Conservation (phyloP, 2,888 invertebrate genomes). For the Hedya salicella region DNA sequence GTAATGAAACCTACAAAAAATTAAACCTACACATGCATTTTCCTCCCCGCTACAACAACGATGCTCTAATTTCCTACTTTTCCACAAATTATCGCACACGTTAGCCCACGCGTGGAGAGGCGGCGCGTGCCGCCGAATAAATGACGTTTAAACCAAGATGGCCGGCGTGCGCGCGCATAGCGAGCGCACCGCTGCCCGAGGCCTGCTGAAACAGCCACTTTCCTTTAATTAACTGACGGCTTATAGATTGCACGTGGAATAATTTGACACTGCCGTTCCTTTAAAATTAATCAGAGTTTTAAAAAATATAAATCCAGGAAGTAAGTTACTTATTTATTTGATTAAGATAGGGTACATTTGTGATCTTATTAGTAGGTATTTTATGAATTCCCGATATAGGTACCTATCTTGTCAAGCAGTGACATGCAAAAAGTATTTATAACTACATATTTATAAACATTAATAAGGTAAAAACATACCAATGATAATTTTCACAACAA, state of each 20-base stretch:
- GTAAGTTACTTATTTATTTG: too few species aligned
- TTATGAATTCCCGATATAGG: too few species aligned
- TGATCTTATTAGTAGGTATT: too few species aligned
- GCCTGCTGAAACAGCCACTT: constrained; percentile 28
- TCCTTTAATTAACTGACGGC: constrained; percentile 33
- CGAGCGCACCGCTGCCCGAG: neutral
- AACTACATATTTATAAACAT: too few species aligned
- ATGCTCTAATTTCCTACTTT: constrained; percentile 40
- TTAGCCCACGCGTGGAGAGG: constrained; percentile 27
- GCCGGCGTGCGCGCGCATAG: constrained; percentile 22
- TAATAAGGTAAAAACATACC: too few species aligned
- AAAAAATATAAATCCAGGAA: too few species aligned
- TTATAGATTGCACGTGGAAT: constrained; percentile 11
- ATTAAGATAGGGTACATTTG: too few species aligned
- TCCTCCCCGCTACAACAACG: constrained; percentile 10
- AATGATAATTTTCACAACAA: too few species aligned
- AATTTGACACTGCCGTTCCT: neutral
- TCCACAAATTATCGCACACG: constrained; percentile 24
- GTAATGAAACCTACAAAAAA: too few species aligned
- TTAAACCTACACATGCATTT: neutral
- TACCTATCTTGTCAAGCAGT: too few species aligned
- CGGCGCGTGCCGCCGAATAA: constrained; percentile 36
- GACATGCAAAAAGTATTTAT: too few species aligned
- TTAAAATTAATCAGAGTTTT: neutral
- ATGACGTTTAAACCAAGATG: constrained; percentile 40